Base-by-base conservation (phyloP, 1,140 invertebrate genomes). In the Brachionus rubens region DNA sequence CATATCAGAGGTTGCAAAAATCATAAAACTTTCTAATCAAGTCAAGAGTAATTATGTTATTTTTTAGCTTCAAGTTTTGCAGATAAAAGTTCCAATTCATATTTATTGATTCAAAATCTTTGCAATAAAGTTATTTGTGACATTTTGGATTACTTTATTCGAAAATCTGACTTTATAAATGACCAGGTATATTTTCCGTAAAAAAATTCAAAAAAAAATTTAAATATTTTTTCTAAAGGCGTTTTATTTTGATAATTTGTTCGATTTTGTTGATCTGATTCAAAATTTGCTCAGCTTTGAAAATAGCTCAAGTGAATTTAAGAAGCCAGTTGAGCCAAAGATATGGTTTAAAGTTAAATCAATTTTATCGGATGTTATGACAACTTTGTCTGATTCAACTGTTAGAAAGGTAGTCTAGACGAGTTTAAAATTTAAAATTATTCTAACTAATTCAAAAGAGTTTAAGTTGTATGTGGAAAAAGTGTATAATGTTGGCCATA, bases 241-340 rank as follows among this genome's bases (percentile, higher is more conserved):
- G 9, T 65, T 65, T 65, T 43, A 43, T 16, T 65, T 65, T 4
- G 59, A 65, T 4, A 65, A 65, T 65, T 24, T 65, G 10, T 65
- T 65, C 24, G 59, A 65, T 65, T 65, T 65, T 46, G 24, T 16
- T 41, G 59, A 65, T 26, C 24, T 65, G 16, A 65, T 65, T 43
- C n/a, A 65, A 65, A 65, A 65, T 65, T 26, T 65, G 1, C 24
- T 65, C 0, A 43, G 6, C 1, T 65, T 65, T 65, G 41, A 65
- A 5, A 43, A 41, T 43, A 43, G 2, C 24, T 65, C 59, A 43
- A 12, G 2, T 9, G 19, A 9, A 24, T 65, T 26, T 41, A 12
- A 26, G 3, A 65, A 46, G 0, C 14, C 59, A 4, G 19, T 43
- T 7, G 14, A 12, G 24, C 24, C 40, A 65, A 43, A 43, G 4